Percentiles rank a stretch among this genome's conserved stretches.
phyloP scores from a whole-genome alignment of 2,113 vertebrate genomes.

The Pluvianellus socialis region DNA sequence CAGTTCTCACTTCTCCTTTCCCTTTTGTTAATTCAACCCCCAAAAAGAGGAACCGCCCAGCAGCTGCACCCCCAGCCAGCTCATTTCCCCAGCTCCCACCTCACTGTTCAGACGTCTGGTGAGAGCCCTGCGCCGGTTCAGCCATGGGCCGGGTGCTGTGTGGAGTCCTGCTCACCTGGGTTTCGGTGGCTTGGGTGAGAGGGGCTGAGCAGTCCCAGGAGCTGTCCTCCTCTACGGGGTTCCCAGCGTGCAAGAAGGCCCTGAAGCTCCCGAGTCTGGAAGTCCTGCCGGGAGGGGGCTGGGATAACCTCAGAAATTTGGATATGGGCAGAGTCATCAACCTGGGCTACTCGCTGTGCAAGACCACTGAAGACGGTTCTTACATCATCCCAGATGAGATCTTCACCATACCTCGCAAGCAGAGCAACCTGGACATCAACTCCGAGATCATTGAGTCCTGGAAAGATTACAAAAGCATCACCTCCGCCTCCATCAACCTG shows the following conservation, averaged over 20 bases:
- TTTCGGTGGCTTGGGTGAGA: not conserved
- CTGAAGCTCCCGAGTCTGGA: conserved; percentile 77
- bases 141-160: conserved; percentile 31
- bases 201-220: not conserved
- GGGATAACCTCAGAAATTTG: conserved; percentile 91
- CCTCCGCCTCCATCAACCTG: conserved; percentile 79
- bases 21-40: not conserved
- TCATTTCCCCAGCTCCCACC: not conserved
- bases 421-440: conserved; percentile 85
- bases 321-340: conserved; percentile 89
- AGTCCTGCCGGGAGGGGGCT: conserved; percentile 89
- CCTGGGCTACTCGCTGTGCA: conserved; percentile 82
- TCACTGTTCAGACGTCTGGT: accelerated
- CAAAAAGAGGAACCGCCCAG: not conserved
- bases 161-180: not conserved
- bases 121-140: accelerated
- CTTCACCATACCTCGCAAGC: conserved; percentile 85
- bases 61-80: not conserved
- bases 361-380: conserved; percentile 85
- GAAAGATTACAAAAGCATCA: conserved; percentile 83
- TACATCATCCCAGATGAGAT: conserved; percentile 89
- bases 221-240: not conserved
- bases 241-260: conserved; percentile 73
- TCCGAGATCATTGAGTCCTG: conserved; percentile 88
- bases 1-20: conserved; percentile 41